phyloP scores from a whole-genome alignment of 2,888 invertebrate genomes.

The Capitulum mitella region DNA sequence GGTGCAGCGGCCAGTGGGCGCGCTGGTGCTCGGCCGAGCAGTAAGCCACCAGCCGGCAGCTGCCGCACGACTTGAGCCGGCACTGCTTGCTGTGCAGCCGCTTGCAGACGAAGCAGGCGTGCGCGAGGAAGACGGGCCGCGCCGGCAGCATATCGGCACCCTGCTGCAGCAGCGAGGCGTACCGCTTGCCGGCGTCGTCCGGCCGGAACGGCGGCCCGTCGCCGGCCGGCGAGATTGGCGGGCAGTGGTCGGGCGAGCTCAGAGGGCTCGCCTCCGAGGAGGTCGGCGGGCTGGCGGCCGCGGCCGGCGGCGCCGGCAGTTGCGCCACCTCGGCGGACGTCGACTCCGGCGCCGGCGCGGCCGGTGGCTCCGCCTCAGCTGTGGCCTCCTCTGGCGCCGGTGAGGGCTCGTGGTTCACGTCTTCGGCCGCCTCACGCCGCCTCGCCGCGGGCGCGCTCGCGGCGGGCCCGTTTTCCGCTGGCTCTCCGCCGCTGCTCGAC shows the following conservation, averaged over 20 bases:
- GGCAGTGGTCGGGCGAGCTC: background rate
- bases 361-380: too few relatives aligned
- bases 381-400: too few relatives aligned
- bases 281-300: too few relatives aligned
- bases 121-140: slow-evolving; percentile 16
- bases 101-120: slow-evolving; percentile 19
- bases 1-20: slow-evolving; percentile 29
- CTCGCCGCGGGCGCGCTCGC: background rate
- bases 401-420: too few relatives aligned
- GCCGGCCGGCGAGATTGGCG: background rate
- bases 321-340: too few relatives aligned
- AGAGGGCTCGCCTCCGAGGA: too few relatives aligned
- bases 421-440: background rate
- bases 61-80: slow-evolving; percentile 26
- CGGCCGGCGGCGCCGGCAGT: too few relatives aligned
- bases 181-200: background rate
- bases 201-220: background rate
- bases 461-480: background rate
- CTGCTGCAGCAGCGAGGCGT: background rate
- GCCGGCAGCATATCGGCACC: background rate
- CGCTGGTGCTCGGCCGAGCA: slow-evolving; percentile 30
- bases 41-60: slow-evolving; percentile 29
- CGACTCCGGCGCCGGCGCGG: too few relatives aligned
- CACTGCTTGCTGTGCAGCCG: slow-evolving; percentile 4
- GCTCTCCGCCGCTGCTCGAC: background rate